Conservation (phyloP, 37 sponge, comb jelly and placozoan genomes). For the Spongilla lacustris region DNA sequence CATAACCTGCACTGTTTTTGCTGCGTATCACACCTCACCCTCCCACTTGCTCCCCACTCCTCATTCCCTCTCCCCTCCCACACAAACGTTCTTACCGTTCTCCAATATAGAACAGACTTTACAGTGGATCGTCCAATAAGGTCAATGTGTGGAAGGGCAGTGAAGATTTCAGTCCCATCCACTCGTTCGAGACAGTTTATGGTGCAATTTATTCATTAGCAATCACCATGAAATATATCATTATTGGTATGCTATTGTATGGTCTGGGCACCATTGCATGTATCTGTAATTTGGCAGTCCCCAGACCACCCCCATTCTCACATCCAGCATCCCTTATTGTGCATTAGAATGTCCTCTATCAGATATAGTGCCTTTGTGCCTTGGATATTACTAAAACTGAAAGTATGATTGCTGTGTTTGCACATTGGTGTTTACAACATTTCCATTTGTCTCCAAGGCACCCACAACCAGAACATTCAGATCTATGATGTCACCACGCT, state of each 20-base stretch:
- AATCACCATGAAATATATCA: slow-evolving; percentile 76
- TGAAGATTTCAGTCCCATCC: slow-evolving; percentile 68
- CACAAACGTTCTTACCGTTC: not conserved
- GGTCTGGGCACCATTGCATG: not conserved
- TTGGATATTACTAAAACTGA: too few species aligned
- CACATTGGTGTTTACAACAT: too few species aligned
- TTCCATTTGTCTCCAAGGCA: slow-evolving; percentile 46
- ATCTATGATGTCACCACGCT: slow-evolving; percentile 76
- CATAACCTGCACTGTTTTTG: not conserved
- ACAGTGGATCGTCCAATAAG: slow-evolving; percentile 84
- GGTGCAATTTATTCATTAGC: slow-evolving; percentile 92
- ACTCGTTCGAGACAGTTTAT: slow-evolving; percentile 55
- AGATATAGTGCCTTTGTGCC: too few species aligned
- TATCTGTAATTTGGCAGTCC: not conserved
- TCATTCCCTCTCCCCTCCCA: not conserved
- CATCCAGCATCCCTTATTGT: not conserved
- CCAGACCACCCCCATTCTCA: not conserved
- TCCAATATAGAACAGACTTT: slow-evolving; percentile 60
- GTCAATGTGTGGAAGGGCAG: slow-evolving; percentile 82
- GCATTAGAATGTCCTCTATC: too few species aligned
- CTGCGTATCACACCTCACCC: not conserved
- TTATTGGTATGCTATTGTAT: slow-evolving; percentile 66
- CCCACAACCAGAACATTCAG: slow-evolving; percentile 93
- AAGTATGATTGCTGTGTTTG: too few species aligned
- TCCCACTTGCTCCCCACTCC: not conserved